Conservation (phyloP, 2,113 vertebrate species). For the Marmota flaviventris region DNA sequence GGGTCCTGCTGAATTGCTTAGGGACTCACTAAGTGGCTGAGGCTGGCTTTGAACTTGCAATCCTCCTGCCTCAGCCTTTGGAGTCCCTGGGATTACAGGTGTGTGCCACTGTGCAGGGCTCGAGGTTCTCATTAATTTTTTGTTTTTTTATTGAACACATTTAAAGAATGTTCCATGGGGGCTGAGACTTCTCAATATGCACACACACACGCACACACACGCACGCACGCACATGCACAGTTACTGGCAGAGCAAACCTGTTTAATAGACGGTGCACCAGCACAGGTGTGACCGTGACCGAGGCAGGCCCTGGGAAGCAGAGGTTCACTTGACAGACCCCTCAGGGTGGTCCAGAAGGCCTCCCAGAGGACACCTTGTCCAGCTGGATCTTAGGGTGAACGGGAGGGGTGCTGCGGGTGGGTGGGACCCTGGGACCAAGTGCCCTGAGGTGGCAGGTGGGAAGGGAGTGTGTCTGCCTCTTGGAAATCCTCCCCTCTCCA, state of each 20-base stretch:
- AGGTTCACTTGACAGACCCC: too few species aligned
- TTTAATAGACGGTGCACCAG: too few species aligned
- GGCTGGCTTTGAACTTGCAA: too few species aligned
- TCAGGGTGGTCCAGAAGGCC: too few species aligned
- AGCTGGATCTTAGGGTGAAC: not conserved
- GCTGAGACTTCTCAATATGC: not conserved
- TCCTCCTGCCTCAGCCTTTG: too few species aligned
- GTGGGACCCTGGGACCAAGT: not conserved
- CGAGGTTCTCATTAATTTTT: too few species aligned
- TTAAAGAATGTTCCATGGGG: not conserved
- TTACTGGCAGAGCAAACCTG: not conserved
- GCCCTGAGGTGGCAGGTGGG: not conserved
- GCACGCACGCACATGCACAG: too few species aligned
- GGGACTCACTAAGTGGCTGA: too few species aligned
- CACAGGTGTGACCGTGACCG: not conserved
- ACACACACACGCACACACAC: too few species aligned
- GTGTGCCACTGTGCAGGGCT: too few species aligned
- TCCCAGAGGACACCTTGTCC: not conserved
- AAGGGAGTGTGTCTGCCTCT: not conserved
- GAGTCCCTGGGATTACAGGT: too few species aligned
- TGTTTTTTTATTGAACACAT: not conserved
- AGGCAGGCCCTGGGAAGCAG: not conserved
- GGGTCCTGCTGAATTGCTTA: too few species aligned
- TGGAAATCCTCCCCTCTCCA: not conserved
- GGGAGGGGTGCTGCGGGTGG: not conserved